Evolutionary conservation across 2,113 vertebrate genomes (phyloP).

Genomic region (Euleptes europaea): DNA sequence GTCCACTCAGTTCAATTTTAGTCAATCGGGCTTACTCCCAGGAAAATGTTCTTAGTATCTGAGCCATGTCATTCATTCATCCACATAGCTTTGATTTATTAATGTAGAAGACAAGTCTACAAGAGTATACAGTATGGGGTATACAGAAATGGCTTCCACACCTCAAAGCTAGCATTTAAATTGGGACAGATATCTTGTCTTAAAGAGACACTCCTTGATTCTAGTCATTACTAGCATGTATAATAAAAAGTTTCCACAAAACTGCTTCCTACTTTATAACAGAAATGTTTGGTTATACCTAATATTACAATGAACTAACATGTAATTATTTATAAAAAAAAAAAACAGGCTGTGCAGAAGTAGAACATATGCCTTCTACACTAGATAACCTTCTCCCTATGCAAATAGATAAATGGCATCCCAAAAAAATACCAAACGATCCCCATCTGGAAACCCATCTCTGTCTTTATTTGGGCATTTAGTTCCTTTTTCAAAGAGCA

Average conservation of each 20-base stretch:
- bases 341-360: not conserved
- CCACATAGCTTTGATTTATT: not conserved
- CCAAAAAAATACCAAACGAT: not conserved
- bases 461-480: not conserved
- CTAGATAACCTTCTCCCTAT: not conserved
- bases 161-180: not conserved
- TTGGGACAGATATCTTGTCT: not conserved
- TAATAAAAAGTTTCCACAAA: not conserved
- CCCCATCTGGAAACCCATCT: not conserved
- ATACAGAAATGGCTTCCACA: not conserved
- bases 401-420: not conserved
- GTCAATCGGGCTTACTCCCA: no score
- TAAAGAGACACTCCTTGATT: not conserved
- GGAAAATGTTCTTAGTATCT: not conserved
- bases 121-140: not conserved
- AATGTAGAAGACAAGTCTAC: not conserved
- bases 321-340: not conserved
- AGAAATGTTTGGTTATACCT: not conserved
- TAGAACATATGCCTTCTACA: not conserved
- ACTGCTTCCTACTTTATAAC: not conserved
- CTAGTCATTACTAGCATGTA: not conserved
- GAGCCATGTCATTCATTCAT: not conserved
- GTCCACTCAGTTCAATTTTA: not conserved
- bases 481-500: not conserved
- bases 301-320: not conserved